phyloP scores from a whole-genome alignment of 2,113 vertebrate species.

The Alligator mississippiensis region DNA sequence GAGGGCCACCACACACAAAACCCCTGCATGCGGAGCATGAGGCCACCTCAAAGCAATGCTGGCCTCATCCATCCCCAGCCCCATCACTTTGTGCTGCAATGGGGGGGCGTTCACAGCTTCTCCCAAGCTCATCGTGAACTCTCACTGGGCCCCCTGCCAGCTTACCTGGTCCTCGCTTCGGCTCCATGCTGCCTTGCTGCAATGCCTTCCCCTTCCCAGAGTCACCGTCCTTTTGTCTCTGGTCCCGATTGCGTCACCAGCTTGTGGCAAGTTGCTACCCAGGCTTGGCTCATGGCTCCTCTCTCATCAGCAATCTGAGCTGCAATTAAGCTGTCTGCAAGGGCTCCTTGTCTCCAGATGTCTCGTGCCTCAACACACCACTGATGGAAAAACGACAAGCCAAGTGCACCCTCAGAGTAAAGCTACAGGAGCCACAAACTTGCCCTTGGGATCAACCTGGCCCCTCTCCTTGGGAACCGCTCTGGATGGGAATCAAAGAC shows the following conservation, averaged over 20 bases:
- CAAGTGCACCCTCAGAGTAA: background rate
- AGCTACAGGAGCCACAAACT: background rate
- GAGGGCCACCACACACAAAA: background rate
- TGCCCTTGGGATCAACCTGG: background rate
- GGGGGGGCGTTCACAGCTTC: background rate
- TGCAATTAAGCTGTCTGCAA: background rate
- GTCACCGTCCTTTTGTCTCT: background rate
- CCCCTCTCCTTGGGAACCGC: background rate
- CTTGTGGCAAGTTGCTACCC: background rate
- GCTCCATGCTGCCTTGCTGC: background rate
- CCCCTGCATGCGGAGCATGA: background rate
- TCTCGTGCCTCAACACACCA: background rate
- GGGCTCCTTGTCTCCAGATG: background rate
- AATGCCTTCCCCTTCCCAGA: background rate
- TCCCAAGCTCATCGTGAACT: background rate
- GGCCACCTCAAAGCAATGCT: background rate
- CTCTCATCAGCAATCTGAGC: background rate
- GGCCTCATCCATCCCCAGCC: background rate
- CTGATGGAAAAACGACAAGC: background rate
- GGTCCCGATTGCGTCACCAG: background rate
- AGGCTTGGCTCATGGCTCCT: accelerated
- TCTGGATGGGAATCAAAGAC: conserved; percentile 24
- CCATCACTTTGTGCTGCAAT: background rate
- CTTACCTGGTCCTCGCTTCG: background rate
- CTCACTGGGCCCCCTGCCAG: background rate